Percentiles rank a stretch among this genome's conserved stretches.
Conservation (phyloP, 2,888 invertebrate species). For the Choristoneura rosaceana region DNA sequence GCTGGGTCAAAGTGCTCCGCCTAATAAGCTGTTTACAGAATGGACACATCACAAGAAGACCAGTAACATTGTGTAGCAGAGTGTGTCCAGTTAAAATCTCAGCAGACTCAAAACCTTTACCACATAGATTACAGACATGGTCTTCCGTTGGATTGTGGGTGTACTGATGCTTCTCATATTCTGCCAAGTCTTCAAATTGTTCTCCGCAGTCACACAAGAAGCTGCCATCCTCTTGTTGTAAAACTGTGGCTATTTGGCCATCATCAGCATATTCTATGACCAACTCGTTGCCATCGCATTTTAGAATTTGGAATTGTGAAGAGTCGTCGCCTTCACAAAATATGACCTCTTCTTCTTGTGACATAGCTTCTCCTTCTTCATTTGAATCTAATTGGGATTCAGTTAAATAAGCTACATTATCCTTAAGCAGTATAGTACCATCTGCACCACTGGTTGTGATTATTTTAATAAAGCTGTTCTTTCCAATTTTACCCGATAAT, state of each 20-base stretch:
- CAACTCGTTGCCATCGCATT: conserved; percentile 76
- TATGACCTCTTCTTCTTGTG: conserved; percentile 72
- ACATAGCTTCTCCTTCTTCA: conserved; percentile 62
- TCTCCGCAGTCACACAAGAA: conserved; percentile 80
- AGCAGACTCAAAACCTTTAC: conserved; percentile 77
- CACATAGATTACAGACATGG: conserved; percentile 75
- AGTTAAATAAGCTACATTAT: conserved; percentile 69
- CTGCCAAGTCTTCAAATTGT: conserved; percentile 69
- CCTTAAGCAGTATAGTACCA: conserved; percentile 71
- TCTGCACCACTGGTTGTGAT: conserved; percentile 65
- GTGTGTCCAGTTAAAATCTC: conserved; percentile 79
- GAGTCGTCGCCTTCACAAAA: conserved; percentile 77
- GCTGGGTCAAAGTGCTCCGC: conserved; percentile 74
- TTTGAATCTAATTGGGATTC: conserved; percentile 62
- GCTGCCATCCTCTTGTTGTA: conserved; percentile 75
- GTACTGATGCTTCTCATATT: conserved; percentile 76
- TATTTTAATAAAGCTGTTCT: conserved; percentile 72
- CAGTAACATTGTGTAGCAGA: conserved; percentile 71
- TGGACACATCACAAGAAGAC: conserved; percentile 69
- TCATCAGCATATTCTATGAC: conserved; percentile 81
- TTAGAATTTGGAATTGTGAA: conserved; percentile 76
- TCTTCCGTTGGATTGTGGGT: conserved; percentile 74
- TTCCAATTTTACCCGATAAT: conserved; percentile 42
- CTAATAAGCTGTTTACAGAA: conserved; percentile 74
- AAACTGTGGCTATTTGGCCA: conserved; percentile 70